These are phyloP conservation scores for Reinhardtius hippoglossoides DNA, from an alignment of 2,113 vertebrate genomes.

Conservation along the genomic window DNA sequence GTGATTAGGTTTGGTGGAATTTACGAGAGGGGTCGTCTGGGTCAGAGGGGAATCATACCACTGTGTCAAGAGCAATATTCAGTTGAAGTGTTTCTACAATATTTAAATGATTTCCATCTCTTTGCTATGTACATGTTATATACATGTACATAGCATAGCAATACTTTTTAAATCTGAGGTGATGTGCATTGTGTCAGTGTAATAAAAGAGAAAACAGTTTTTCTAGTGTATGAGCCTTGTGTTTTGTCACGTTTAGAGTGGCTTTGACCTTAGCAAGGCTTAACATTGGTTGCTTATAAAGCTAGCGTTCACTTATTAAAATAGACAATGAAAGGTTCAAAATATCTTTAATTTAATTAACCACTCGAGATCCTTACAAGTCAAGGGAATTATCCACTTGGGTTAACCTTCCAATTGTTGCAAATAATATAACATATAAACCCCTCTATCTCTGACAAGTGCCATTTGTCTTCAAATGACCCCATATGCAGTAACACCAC, in stretches of 20 bases:
- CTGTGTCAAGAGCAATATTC: slow-evolving; percentile 20
- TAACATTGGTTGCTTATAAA: neutral
- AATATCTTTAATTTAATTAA: slow-evolving; percentile 25
- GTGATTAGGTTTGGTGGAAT: slow-evolving; percentile 63
- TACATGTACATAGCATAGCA: neutral
- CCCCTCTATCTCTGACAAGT: slow-evolving; percentile 49
- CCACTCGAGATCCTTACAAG: slow-evolving; percentile 30
- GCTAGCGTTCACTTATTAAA: neutral
- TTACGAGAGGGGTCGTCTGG: slow-evolving; percentile 47
- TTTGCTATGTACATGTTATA: neutral
- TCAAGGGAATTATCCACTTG: slow-evolving; percentile 12
- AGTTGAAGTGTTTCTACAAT: neutral
- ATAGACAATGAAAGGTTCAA: neutral
- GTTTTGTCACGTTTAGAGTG: neutral
- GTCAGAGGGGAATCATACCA: slow-evolving; percentile 29
- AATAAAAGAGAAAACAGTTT: neutral
- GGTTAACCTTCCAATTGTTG: slow-evolving; percentile 43
- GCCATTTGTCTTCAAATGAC: slow-evolving; percentile 72
- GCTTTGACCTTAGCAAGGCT: neutral
- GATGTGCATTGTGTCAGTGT: neutral
- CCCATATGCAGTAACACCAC: slow-evolving; percentile 70
- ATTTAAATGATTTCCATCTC: slow-evolving; percentile 16
- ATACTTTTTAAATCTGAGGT: slow-evolving; percentile 2
- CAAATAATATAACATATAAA: slow-evolving; percentile 61
- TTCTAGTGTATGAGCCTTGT: neutral